A percentile compares a stretch with the other conserved stretches of the same genome.
Evolutionary conservation across 2,888 invertebrate genomes (phyloP).

Genomic region (Napeogenes sylphis): DNA sequence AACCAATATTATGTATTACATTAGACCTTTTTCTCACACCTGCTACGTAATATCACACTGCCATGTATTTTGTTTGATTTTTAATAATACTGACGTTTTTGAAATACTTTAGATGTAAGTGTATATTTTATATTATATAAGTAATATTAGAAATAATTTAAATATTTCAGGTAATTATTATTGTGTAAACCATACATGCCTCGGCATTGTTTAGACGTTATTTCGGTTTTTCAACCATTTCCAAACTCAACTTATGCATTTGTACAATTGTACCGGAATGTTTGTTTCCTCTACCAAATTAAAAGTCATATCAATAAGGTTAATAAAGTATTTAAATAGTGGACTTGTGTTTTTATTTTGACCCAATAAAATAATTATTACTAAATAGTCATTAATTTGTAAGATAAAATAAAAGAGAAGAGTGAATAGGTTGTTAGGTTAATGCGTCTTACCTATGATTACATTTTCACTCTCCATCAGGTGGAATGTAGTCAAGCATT

Average conservation of each 20-base stretch:
- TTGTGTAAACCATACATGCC: conserved; percentile 23
- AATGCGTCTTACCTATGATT: too few species aligned
- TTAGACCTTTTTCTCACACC: conserved; percentile 21
- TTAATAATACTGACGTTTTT: conserved; percentile 37
- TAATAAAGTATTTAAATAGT: conserved; percentile 71
- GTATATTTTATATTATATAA: conserved; percentile 51
- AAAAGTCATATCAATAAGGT: conserved; percentile 76
- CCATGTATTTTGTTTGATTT: conserved; percentile 40
- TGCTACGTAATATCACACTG: conserved; percentile 38
- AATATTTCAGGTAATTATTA: conserved; percentile 21
- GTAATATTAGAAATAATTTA: not conserved
- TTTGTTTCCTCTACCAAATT: conserved; percentile 72
- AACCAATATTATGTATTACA: not conserved
- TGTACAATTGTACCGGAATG: conserved; percentile 53
- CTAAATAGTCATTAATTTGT: too few species aligned
- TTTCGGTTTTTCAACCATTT: conserved; percentile 20
- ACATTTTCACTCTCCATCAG: too few species aligned
- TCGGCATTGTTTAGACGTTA: conserved; percentile 16
- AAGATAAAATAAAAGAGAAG: too few species aligned
- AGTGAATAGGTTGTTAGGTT: too few species aligned
- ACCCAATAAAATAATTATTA: not conserved
- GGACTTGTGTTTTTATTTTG: conserved; percentile 41
- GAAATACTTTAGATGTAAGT: conserved; percentile 55
- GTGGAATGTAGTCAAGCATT: too few species aligned
- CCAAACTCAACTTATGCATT: conserved; percentile 28